A percentile compares a stretch with the other conserved stretches of the same genome.
Evolutionary conservation across 30 jellyfish, hydroid and myxozoan species (phyloP).

Genomic region (Nemopilema nomurai): DNA sequence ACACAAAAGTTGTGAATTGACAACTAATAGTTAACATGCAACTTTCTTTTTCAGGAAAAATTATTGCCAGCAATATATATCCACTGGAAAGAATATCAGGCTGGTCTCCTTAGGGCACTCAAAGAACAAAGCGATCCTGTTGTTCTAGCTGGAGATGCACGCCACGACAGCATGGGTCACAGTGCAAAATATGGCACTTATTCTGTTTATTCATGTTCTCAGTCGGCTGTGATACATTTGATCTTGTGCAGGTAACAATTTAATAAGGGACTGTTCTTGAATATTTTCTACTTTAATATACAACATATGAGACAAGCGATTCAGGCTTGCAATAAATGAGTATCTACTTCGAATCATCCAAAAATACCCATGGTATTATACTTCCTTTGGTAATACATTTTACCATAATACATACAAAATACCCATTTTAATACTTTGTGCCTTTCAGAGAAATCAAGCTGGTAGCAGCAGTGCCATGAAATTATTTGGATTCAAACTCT

Average conservation of each 20-base stretch:
- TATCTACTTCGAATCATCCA: no score
- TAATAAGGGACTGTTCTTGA: not conserved
- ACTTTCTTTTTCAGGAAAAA: not conserved
- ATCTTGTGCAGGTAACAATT: conserved; percentile 43
- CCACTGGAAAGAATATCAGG: conserved; percentile 47
- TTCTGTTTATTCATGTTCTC: conserved; percentile 26
- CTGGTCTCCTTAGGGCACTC: not conserved
- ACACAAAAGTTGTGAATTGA: not conserved
- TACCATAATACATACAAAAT: no score
- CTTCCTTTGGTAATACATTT: no score
- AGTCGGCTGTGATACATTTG: conserved; percentile 14
- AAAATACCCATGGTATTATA: no score
- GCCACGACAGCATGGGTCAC: conserved; percentile 70
- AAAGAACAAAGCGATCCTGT: conserved; percentile 3
- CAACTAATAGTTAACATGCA: not conserved
- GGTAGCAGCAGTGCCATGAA: no score
- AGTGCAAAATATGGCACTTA: conserved; percentile 63
- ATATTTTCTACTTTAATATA: not conserved
- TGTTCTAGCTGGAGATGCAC: conserved; percentile 58
- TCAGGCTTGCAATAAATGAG: no score
- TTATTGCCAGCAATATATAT: conserved; percentile 27
- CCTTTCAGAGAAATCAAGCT: no score
- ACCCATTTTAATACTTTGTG: no score
- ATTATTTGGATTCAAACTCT: no score
- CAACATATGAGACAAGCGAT: not conserved